Percentiles rank a stretch among this genome's conserved stretches.
phyloP scores from a whole-genome alignment of 2,797 vertebrate species.

The Scarus forsteni region DNA sequence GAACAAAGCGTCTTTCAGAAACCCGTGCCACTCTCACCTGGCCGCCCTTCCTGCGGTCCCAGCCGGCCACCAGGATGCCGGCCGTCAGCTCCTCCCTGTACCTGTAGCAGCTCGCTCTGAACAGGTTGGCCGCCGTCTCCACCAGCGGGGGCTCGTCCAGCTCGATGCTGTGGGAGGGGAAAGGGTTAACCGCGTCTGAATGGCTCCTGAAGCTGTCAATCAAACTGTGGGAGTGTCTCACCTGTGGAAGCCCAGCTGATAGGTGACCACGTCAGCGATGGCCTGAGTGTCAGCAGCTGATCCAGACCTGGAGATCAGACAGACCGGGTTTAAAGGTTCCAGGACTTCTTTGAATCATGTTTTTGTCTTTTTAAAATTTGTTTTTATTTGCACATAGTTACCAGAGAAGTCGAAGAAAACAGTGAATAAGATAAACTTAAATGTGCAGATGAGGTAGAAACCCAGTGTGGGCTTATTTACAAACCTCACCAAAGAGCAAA shows the following conservation, averaged over 20 bases:
- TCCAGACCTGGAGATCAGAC: conserved; percentile 79
- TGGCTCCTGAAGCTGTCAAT: neutral
- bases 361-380: no score
- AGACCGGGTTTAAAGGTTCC: neutral
- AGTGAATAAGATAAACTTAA: no score
- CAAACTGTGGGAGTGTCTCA: conserved; percentile 18
- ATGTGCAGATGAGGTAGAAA: no score
- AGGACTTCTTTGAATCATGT: no score
- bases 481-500: no score
- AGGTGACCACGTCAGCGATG: conserved; percentile 90
- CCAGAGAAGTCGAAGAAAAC: no score
- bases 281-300: conserved; percentile 94
- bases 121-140: conserved; percentile 91
- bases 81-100: conserved; percentile 93
- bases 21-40: conserved; percentile 78
- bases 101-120: conserved; percentile 92
- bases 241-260: conserved; percentile 95
- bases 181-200: neutral
- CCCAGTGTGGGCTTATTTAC: no score
- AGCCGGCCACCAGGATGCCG: conserved; percentile 91
- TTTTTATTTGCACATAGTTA: no score
- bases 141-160: conserved; percentile 90
- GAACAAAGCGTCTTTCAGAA: no score
- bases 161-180: conserved; percentile 85
- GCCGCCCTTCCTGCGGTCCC: conserved; percentile 89